phyloP scores from a whole-genome alignment of 2,888 invertebrate genomes.

The Steromphala cineraria region DNA sequence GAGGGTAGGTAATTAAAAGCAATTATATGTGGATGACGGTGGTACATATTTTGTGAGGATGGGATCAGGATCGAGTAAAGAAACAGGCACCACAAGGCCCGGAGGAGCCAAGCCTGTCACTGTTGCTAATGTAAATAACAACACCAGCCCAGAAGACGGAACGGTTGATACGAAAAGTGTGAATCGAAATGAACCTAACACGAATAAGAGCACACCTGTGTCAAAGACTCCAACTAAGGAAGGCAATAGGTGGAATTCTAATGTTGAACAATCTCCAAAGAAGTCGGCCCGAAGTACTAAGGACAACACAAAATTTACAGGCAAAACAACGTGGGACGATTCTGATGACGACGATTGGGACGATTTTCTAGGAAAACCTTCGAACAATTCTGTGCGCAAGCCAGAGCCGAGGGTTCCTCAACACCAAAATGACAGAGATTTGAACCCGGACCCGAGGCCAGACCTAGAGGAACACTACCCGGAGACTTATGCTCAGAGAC shows the following conservation, averaged over 20 bases:
- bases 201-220: background rate
- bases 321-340: background rate
- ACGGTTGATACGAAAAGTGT: background rate
- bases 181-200: background rate
- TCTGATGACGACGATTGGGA: conserved; percentile 34
- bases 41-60: background rate
- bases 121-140: conserved; percentile 46
- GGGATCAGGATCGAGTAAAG: conserved; percentile 41
- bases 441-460: background rate
- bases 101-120: background rate
- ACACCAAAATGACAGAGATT: background rate
- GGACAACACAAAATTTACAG: background rate
- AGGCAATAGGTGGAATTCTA: background rate
- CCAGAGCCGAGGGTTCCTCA: background rate
- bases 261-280: background rate
- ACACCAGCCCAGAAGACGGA: background rate
- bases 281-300: background rate
- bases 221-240: background rate
- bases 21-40: background rate
- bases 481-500: conserved; percentile 56
- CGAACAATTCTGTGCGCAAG: background rate
- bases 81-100: background rate
- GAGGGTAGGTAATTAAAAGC: background rate
- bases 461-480: conserved; percentile 29
- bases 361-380: conserved; percentile 28